Conservation (phyloP, 64 coral and sea anemone species). For the Montipora efflorescens region DNA sequence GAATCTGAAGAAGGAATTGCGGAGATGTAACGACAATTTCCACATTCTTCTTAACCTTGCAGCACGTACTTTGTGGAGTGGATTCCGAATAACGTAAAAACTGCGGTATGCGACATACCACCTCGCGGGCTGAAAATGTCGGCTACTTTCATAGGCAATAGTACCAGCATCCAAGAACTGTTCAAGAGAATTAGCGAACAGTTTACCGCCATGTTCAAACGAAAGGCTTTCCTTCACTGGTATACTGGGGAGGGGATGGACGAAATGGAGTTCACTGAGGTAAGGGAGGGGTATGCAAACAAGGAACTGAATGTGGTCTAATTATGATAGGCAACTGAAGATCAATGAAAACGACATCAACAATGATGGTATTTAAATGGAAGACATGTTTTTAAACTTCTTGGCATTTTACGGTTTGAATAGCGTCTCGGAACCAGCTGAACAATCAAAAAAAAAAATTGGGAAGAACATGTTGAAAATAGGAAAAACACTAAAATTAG, state of each 20-base stretch:
- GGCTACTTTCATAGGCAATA: slow-evolving; percentile 67
- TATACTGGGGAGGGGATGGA: slow-evolving; percentile 79
- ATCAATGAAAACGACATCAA: too few relatives aligned
- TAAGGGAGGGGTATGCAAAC: not conserved
- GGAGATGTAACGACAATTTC: too few relatives aligned
- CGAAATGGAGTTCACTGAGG: slow-evolving; percentile 79
- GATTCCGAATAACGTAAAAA: slow-evolving; percentile 80
- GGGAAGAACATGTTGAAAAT: too few relatives aligned
- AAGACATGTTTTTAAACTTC: too few relatives aligned
- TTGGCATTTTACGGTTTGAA: too few relatives aligned
- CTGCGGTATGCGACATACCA: slow-evolving; percentile 69
- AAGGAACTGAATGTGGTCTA: too few relatives aligned
- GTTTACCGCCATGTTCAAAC: slow-evolving; percentile 74
- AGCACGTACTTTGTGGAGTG: slow-evolving; percentile 71
- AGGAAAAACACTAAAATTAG: too few relatives aligned
- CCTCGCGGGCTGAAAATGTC: slow-evolving; percentile 82
- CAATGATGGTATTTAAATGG: too few relatives aligned
- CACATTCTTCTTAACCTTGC: not conserved
- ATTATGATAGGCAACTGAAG: too few relatives aligned
- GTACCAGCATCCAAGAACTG: slow-evolving; percentile 68
- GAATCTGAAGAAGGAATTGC: too few relatives aligned
- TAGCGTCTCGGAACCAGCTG: too few relatives aligned
- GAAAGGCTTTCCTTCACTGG: slow-evolving; percentile 73
- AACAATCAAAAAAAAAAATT: too few relatives aligned
- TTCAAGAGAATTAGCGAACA: slow-evolving; percentile 72